Evolutionary conservation across 2,888 invertebrate genomes (phyloP), one percentile per base, ranked within the genome.

Genomic region (Cabera pusaria): DNA sequence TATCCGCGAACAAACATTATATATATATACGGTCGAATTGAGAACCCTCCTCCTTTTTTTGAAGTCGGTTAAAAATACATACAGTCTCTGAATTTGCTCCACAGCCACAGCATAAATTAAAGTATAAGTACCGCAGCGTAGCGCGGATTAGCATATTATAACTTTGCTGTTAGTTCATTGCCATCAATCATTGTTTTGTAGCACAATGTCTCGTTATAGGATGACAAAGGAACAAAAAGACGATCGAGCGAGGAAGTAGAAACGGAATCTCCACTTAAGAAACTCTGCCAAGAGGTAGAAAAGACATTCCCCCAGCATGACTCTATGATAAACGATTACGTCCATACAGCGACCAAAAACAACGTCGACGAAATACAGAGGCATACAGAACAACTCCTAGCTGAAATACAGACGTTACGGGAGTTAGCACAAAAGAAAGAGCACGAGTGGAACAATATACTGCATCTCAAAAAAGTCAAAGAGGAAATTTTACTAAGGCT

Each of bases 381-480:
- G 52, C 92, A 93, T 49, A 92, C 92, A 1, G 92, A 93, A 58
- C 92, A 93, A 56, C 81, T 94, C 3, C 78, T 92, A 1, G 78
- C 90, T 0, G 93, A 94, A 67, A 92, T 95, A 43, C 90, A 93
- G 59, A 93, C 93, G 0, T 77, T 96, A 42, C 90, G 93, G 48
- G 94, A 93, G 57, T 81, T 96, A 29, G 93, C 96, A 0, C 91
- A 92, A 58, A 92, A 93, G 62, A 96, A 96, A 71, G 97, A 97
- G 80, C 91, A 93, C 56, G 96, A 97, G 73, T 95, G 96, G 94
- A 96, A 96, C 70, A 93, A 94, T 42, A 93, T 97, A 33, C 73
- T 96, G 6, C 93, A 95, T 61, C 83, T 96, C 52, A 95, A 95
- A 68, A 96, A 96, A 71, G 90, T 96, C 2, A 96, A 97, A 80